Conservation (phyloP, 2,113 vertebrate species). For the Scatophagus argus region DNA sequence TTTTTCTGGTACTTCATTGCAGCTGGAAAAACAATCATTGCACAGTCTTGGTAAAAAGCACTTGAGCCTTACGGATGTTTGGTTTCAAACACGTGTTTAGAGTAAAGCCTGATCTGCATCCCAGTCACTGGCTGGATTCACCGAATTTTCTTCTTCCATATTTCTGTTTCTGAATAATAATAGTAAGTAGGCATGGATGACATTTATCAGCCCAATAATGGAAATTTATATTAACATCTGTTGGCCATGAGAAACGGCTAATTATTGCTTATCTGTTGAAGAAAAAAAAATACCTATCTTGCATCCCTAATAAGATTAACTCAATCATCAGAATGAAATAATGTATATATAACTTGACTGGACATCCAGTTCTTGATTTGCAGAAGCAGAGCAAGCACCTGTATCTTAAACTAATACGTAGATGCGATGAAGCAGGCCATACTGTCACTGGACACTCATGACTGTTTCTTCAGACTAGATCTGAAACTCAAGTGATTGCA, state of each 20-base stretch:
- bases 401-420: slow-evolving; percentile 32
- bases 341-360: neutral
- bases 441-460: slow-evolving; percentile 86
- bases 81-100: neutral
- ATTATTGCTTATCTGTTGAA: too few species aligned
- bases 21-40: neutral
- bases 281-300: too few species aligned
- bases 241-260: too few species aligned
- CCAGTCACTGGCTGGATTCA: slow-evolving; percentile 34
- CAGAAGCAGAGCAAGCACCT: slow-evolving; percentile 42
- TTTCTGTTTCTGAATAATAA: neutral
- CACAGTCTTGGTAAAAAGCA: neutral
- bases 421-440: slow-evolving; percentile 73
- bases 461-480: slow-evolving; percentile 61
- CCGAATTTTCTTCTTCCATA: neutral
- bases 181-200: too few species aligned
- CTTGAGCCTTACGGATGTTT: neutral
- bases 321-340: neutral
- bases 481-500: slow-evolving; percentile 20
- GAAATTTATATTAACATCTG: too few species aligned
- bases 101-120: neutral
- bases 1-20: neutral
- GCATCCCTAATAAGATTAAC: neutral
- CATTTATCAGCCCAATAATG: too few species aligned
- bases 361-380: slow-evolving; percentile 44